Base-by-base conservation (phyloP, 2,888 invertebrate genomes). In the Epicampocera succincta region DNA sequence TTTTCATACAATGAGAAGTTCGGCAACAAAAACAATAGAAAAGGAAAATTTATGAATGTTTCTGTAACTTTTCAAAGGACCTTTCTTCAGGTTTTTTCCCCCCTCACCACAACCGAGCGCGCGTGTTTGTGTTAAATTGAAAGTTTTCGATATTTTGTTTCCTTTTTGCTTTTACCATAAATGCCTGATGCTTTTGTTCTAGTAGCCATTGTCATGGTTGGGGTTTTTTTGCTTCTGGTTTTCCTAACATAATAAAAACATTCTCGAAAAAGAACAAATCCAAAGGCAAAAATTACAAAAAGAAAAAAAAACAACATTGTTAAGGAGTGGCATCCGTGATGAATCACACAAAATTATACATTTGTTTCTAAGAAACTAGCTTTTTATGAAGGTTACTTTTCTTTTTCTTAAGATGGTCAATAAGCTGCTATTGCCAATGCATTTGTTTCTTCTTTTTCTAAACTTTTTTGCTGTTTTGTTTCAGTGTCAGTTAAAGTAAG, bases 271-370 rank as follows among this genome's bases (percentile, higher is more conserved):
- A 60, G 44, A 76, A 50, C 6, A 15, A 46, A 25, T 44, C 3
- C 42, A 21, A 52, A 52, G 33, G 46, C 40, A 29, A 40, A 66
- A 9, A 33, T 61, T n/a, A n/a, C n/a, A n/a, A n/a, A 17, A 17
- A 54, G 33, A 21, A 1, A 38, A 42, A 46, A 61, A 66, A 50
- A 73, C 38, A 65, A 42, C 73, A 74, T 77, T 76, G 60, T 77
- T 65, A 65, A 66, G 78, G 82, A 82, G 78, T 71, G 77, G 66
- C 76, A 66, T 65, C 50, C 56, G 73, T 77, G 77, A 81, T 77
- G 81, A 77, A 74, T 81, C 81, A 81, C 73, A 69, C 17, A 29
- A 65, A 77, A 15, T 50, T 40, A 58, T 58, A 40, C 13, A 42
- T 40, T 52, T 54, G 33, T 73, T 52, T 42, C 38, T 60, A 66